A percentile compares a stretch with the other conserved stretches of the same genome.
phyloP scores from a whole-genome alignment of 1,140 invertebrate genomes.

The Pseudomyrmex pallidus region DNA sequence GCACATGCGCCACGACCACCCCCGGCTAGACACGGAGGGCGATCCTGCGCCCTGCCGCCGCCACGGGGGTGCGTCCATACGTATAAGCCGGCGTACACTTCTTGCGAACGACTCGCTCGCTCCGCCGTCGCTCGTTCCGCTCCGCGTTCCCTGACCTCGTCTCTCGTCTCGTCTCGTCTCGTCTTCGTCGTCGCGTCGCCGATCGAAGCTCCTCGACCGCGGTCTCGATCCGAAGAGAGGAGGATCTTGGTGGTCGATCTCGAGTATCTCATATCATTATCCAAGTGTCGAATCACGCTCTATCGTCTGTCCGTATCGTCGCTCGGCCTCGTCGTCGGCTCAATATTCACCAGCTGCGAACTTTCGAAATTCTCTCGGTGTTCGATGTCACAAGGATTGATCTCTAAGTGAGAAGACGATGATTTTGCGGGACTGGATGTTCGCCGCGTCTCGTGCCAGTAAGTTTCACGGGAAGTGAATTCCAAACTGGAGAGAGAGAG shows the following conservation, averaged over 20 bases:
- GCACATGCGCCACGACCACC: conserved; percentile 43
- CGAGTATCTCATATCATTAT: background rate
- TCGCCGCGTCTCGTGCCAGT: background rate
- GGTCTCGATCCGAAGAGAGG: background rate
- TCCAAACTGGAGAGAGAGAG: background rate
- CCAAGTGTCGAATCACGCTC: background rate
- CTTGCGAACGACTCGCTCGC: conserved; percentile 60
- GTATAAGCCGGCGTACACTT: conserved; percentile 62
- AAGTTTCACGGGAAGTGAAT: background rate
- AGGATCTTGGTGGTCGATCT: background rate
- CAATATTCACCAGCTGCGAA: background rate
- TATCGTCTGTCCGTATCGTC: background rate
- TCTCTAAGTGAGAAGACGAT: conserved; percentile 5
- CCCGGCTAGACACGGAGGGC: conserved; percentile 8
- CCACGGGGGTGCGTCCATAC: conserved; percentile 72
- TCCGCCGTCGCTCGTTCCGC: conserved; percentile 44
- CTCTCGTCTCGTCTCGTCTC: conserved; percentile 23
- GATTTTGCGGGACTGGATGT: background rate
- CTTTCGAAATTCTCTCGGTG: background rate
- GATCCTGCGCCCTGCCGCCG: conserved; percentile 63
- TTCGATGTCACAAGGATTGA: background rate
- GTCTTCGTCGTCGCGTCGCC: background rate
- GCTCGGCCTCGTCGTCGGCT: background rate
- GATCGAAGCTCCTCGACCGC: background rate
- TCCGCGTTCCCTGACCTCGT: conserved; percentile 24